Percentiles rank a stretch among this genome's conserved stretches.
phyloP scores from a whole-genome alignment of 2,888 invertebrate genomes.

The Blera fallax region DNA sequence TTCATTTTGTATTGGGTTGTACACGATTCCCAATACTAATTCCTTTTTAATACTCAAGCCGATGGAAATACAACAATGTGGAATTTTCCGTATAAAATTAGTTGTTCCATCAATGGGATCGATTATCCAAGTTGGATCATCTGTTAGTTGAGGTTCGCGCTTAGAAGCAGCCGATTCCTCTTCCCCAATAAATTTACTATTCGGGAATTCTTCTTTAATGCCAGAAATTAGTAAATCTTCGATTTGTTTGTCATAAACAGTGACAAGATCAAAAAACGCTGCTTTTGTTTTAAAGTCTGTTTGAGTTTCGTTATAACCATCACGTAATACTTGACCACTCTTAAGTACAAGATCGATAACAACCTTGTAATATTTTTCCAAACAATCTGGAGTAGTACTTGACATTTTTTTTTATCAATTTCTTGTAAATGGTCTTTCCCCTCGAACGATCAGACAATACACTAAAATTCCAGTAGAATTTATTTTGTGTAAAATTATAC shows the following conservation, averaged over 20 bases:
- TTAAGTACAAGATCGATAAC: slow-evolving; percentile 79
- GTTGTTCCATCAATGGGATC: slow-evolving; percentile 95
- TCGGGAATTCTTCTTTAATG: slow-evolving; percentile 84
- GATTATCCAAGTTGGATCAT: slow-evolving; percentile 92
- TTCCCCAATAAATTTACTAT: slow-evolving; percentile 91
- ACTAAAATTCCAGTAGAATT: slow-evolving; percentile 29
- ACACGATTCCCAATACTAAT: slow-evolving; percentile 87
- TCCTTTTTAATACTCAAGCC: slow-evolving; percentile 84
- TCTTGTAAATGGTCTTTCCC: slow-evolving; percentile 4
- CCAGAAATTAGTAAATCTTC: slow-evolving; percentile 87
- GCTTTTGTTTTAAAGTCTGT: slow-evolving; percentile 82
- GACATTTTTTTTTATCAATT: slow-evolving; percentile 17
- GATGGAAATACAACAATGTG: slow-evolving; percentile 87
- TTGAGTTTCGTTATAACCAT: slow-evolving; percentile 79
- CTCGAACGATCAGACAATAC: neutral
- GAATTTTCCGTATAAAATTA: slow-evolving; percentile 89
- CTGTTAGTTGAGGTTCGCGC: slow-evolving; percentile 83
- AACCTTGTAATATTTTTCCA: slow-evolving; percentile 78
- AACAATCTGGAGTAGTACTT: neutral
- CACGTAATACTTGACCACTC: slow-evolving; percentile 78
- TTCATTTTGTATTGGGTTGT: slow-evolving; percentile 88
- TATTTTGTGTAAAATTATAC: slow-evolving; percentile 28
- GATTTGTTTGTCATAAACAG: slow-evolving; percentile 89
- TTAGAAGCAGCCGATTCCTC: slow-evolving; percentile 83
- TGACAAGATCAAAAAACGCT: slow-evolving; percentile 88